Base-by-base conservation (phyloP, 2,888 invertebrate genomes). In the Anarsia innoxiella region DNA sequence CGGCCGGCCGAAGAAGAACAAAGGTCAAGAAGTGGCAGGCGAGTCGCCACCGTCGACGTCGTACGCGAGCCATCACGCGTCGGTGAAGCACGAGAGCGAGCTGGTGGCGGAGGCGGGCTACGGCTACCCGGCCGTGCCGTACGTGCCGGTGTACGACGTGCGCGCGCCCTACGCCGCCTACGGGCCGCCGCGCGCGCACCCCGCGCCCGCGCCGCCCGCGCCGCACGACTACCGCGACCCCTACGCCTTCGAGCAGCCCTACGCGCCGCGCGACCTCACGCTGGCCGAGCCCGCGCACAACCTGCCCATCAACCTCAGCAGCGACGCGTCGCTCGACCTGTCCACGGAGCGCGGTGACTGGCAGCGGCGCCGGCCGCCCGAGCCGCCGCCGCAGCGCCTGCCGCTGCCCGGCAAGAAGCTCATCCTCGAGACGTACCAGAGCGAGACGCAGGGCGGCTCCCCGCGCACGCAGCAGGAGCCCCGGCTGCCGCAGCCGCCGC, bases 361-460 rank as follows among this genome's bases (percentile, higher is more conserved):
- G 75, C 73, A 66, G 48, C 70, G 77, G 1, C 72, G 76, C 4
- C 70, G 79, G 23, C 62, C 70, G 35, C 56, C 66, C 25, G 34
- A 37, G 3, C 56, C 71, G 19, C 62, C 66, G 36, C 61, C 71
- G 38, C 53, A 62, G 11, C 78, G 76, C 32, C 59, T 74, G 3
- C 66, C 80, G 2, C 71, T 86, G 12, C 86, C 86, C 44, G 86
- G 86, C 31, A 83, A 83, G 55, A 85, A 86, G 46, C 70, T 85
- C 45, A 84, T 86, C 47, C 66, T 85, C 9, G 86, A 86, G 51
- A 66, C 86, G 2, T 86, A 85, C 54, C 82, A 85, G 47, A 84
- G 76, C 57, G 83, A 80, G 51, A 67, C 75, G 19, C 74, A 64
- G 30, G 69, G 69, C 23, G 41, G 50, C 11, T 59, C 63, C 23